Evolutionary conservation across 2,113 vertebrate genomes (phyloP).

Genomic region (Notechis scutatus): DNA sequence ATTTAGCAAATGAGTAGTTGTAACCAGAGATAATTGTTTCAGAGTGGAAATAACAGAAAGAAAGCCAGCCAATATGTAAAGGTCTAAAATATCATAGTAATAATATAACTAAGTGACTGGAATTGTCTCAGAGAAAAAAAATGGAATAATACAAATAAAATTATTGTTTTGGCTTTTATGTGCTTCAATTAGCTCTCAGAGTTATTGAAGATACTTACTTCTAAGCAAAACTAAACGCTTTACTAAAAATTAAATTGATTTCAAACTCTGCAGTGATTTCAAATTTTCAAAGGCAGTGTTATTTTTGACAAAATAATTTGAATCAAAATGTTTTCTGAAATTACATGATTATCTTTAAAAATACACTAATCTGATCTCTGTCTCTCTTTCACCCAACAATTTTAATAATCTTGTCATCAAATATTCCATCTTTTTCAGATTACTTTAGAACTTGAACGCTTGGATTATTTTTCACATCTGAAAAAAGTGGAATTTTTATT

Average conservation of each 20-base stretch:
- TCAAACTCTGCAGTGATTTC: not conserved
- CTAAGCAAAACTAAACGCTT: too few species aligned
- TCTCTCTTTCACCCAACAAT: not conserved
- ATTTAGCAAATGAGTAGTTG: constrained; percentile 49
- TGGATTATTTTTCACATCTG: not conserved
- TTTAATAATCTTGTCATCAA: not conserved
- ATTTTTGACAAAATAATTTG: not conserved
- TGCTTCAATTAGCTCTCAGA: not conserved
- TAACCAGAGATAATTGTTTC: constrained; percentile 34
- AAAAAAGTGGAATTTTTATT: not conserved
- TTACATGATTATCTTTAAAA: not conserved
- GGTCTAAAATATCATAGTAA: constrained; percentile 21
- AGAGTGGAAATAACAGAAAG: constrained; percentile 3
- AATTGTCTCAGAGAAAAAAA: not conserved
- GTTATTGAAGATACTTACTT: not conserved
- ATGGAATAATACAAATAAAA: not conserved
- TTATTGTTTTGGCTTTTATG: not conserved
- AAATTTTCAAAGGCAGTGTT: not conserved
- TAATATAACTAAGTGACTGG: not conserved
- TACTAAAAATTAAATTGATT: not conserved
- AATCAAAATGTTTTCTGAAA: not conserved
- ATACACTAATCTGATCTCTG: not conserved
- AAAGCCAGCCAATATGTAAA: not conserved
- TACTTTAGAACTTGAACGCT: not conserved
- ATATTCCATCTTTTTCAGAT: not conserved